These are phyloP conservation scores for Lochmaea crataegi DNA, from an alignment of 2,888 invertebrate species.

Conservation along the genomic window DNA sequence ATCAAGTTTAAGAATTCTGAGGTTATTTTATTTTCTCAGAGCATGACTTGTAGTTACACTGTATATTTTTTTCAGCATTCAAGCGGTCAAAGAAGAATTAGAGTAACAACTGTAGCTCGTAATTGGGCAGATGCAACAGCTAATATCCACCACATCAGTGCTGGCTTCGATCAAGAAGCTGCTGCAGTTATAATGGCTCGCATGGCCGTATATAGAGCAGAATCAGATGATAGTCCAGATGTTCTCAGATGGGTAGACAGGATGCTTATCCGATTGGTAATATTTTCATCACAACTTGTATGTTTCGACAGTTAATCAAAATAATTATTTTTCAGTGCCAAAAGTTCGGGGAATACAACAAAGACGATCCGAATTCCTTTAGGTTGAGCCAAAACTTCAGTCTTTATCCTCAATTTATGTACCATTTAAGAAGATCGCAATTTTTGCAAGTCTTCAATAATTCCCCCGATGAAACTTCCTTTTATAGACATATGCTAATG, in stretches of 20 bases:
- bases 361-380: constrained; percentile 97
- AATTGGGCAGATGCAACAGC: constrained; percentile 97
- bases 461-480: constrained; percentile 99
- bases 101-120: constrained; percentile 97
- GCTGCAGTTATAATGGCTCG: constrained; percentile 98
- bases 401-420: constrained; percentile 99
- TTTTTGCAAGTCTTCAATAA: constrained; percentile 99
- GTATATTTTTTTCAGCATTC: constrained; percentile 72
- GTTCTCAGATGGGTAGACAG: constrained; percentile 98
- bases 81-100: constrained; percentile 91
- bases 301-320: neutral
- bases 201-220: constrained; percentile 95
- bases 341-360: constrained; percentile 98
- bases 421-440: constrained; percentile 96
- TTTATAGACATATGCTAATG: constrained; percentile 98
- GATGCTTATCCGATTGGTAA: constrained; percentile 94
- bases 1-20: too few species aligned
- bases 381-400: constrained; percentile 96
- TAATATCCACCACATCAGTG: constrained; percentile 90
- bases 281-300: constrained; percentile 42
- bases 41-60: too few species aligned
- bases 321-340: constrained; percentile 81
- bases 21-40: too few species aligned
- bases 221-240: constrained; percentile 95
- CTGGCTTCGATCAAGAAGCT: constrained; percentile 98